These are phyloP conservation scores for Achatina immaculata DNA, from an alignment of 1,140 invertebrate species.

Conservation along the genomic window DNA sequence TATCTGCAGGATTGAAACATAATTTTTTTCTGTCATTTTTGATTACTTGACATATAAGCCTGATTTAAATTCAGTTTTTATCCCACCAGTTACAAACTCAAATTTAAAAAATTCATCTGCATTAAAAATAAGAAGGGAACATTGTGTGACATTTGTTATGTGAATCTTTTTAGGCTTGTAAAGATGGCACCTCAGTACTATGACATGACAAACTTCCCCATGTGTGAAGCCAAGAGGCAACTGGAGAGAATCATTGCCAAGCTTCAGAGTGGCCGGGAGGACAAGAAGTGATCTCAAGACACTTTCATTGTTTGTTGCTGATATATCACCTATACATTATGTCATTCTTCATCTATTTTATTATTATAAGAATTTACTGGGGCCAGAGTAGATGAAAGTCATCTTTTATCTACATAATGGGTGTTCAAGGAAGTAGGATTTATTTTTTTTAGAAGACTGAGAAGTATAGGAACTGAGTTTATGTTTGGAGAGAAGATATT, in stretches of 20 bases:
- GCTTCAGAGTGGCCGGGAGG: constrained; percentile 34
- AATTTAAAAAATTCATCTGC: not conserved
- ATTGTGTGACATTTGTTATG: not conserved
- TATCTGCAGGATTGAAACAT: no score
- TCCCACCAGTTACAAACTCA: no score
- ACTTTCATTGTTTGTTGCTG: not conserved
- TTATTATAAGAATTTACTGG: not conserved
- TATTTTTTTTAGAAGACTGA: no score
- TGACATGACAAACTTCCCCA: constrained; percentile 96
- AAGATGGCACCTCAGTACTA: constrained; percentile 98
- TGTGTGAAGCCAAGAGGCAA: constrained; percentile 95
- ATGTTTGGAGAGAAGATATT: no score
- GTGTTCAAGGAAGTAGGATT: no score
- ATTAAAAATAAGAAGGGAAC: not conserved
- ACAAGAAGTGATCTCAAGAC: constrained; percentile 9
- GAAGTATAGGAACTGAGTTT: no score
- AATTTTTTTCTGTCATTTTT: no score
- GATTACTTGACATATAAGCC: no score
- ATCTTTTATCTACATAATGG: no score
- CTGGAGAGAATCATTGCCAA: constrained; percentile 74
- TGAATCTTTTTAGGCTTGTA: constrained; percentile 88
- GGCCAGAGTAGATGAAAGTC: not conserved
- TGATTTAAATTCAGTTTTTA: no score
- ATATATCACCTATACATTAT: not conserved
- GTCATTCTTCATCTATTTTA: no score